phyloP scores from a whole-genome alignment of 1,140 invertebrate species.

The Elysia chlorotica region DNA sequence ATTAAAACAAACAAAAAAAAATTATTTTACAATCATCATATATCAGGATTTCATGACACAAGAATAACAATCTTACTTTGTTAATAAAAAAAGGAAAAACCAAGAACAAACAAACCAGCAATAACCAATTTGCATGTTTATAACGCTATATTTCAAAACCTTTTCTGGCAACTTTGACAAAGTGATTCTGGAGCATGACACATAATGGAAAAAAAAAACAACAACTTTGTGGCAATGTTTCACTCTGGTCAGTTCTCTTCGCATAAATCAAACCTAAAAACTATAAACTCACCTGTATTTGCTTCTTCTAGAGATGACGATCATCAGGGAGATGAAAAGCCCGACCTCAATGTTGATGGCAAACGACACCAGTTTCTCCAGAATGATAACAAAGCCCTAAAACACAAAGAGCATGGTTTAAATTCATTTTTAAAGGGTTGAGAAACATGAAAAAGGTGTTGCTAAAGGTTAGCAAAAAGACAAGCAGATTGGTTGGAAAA shows the following conservation, averaged over 20 bases:
- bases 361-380: slow-evolving; percentile 50
- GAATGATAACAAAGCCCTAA: slow-evolving; percentile 50
- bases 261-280: not conserved
- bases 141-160: not conserved
- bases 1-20: not conserved
- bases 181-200: not conserved
- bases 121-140: not conserved
- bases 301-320: slow-evolving; percentile 30
- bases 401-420: slow-evolving; percentile 1
- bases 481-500: not conserved
- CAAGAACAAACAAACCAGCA: not conserved
- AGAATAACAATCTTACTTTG: too few relatives aligned
- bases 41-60: not conserved
- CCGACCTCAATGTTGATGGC: slow-evolving; percentile 48
- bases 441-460: not conserved
- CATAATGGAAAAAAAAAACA: not conserved
- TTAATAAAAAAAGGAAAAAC: not conserved
- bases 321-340: slow-evolving; percentile 47
- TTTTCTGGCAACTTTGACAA: too few relatives aligned
- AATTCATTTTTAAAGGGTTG: not conserved
- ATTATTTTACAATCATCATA: not conserved
- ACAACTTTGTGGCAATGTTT: not conserved
- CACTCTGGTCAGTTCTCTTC: not conserved
- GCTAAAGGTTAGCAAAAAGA: not conserved
- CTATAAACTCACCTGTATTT: slow-evolving; percentile 28